Evolutionary conservation across 92 coral and sea anemone genomes (phyloP), one percentile per base, ranked within the genome.

Genomic region (Phymanthus crucifer): DNA sequence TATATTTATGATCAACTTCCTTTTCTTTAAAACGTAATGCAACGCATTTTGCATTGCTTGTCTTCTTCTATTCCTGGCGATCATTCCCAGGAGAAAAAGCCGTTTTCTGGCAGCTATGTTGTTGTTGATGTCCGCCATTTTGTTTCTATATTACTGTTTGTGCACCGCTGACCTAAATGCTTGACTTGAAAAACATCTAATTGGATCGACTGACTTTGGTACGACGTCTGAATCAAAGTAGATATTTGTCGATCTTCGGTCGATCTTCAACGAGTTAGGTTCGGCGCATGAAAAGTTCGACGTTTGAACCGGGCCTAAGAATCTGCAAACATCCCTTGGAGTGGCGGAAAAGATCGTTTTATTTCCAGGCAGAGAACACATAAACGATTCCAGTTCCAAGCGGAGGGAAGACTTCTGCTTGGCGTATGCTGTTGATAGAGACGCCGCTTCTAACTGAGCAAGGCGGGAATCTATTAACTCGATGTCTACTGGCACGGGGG

Each of bases 311-410:
- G 50, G 50, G 50, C 50, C 50, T 45, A 13, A 43, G n/a, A 85
- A 89, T 35, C 77, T 75, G 70, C 87, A 80, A 3, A 89, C 72
- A 38, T 85, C 89, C 47, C 52, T 48, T 5, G 89, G 89, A 31
- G 89, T 85, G 43, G 87, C 87, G 4, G 87, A 66, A 19, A 66
- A 48, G 66, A 61, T 64, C 10, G 84, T 66, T 29, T 71, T 81
- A 8, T 16, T 14, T 0, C 79, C 74, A 6, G 79, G 80, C 13
- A 79, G 68, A 34, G 80, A 31, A 8, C 1, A 27, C 27, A 78
- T 32, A 32, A 78, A 84, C 29, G 58, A 14, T 18, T 70, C 40
- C 2, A 84, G 72, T 16, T 78, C 83, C 5, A 2, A 27, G n/a
- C 72, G 52, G 24, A 78, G 38, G 0, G 88, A 78, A 17, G 47